A percentile compares a stretch with the other conserved stretches of the same genome.
Evolutionary conservation across 2,888 invertebrate species (phyloP).

Genomic region (Protodeltote pygarga): DNA sequence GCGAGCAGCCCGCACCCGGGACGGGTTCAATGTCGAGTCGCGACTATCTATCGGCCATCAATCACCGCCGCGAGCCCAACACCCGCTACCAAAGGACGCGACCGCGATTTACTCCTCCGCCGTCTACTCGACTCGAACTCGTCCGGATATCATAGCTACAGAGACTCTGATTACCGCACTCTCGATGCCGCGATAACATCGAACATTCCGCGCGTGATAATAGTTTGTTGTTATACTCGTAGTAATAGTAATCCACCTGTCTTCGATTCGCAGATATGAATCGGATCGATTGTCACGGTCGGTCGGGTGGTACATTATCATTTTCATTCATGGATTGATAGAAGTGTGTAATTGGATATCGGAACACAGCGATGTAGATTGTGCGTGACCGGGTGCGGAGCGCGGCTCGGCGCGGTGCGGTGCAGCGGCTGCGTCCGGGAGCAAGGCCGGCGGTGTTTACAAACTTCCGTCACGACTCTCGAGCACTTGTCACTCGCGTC

Average conservation of each 20-base stretch:
- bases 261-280: constrained; percentile 60
- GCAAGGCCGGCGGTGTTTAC: constrained; percentile 84
- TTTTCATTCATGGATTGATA: constrained; percentile 71
- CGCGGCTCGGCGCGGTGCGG: constrained; percentile 33
- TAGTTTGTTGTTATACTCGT: constrained; percentile 57
- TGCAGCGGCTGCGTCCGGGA: constrained; percentile 69
- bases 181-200: constrained; percentile 43
- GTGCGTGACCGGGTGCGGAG: constrained; percentile 66
- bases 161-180: constrained; percentile 28
- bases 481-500: constrained; percentile 76
- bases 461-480: constrained; percentile 81
- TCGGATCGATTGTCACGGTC: constrained; percentile 71
- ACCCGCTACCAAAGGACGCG: constrained; percentile 46
- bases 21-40: constrained; percentile 84
- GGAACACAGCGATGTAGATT: constrained; percentile 63
- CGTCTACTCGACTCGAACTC: constrained; percentile 50
- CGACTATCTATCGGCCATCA: constrained; percentile 83
- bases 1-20: constrained; percentile 58
- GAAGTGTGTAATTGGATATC: constrained; percentile 69
- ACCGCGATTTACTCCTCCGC: constrained; percentile 33
- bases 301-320: constrained; percentile 67
- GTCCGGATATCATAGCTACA: constrained; percentile 13
- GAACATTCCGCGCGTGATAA: constrained; percentile 53
- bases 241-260: constrained; percentile 64
- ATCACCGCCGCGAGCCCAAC: constrained; percentile 62